These are phyloP conservation scores for Urosaurus nigricauda DNA, from an alignment of 2,797 vertebrate genomes.

Conservation along the genomic window DNA sequence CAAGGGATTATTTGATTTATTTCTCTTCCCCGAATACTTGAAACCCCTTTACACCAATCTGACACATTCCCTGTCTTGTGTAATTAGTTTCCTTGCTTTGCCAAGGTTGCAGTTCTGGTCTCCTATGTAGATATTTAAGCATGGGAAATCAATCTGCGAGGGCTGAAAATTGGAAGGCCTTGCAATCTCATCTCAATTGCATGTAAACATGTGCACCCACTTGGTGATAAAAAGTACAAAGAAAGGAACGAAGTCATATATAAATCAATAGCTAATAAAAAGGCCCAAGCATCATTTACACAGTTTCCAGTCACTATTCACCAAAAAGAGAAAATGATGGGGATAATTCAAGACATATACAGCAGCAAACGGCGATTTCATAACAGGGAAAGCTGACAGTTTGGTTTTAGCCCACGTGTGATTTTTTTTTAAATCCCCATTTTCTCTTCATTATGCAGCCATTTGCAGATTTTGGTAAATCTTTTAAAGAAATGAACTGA, in stretches of 20 bases:
- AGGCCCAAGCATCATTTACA: not conserved
- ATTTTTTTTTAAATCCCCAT: too few species aligned
- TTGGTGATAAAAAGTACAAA: conserved; percentile 2
- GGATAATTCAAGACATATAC: not conserved
- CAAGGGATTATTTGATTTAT: conserved; percentile 29
- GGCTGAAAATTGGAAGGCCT: conserved; percentile 36
- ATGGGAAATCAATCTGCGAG: conserved; percentile 15
- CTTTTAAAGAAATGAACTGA: too few species aligned
- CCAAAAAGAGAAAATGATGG: not conserved
- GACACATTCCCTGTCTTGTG: conserved; percentile 12
- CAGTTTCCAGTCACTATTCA: not conserved
- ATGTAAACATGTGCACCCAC: conserved; percentile 23
- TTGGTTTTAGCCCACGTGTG: too few species aligned
- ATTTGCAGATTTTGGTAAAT: too few species aligned
- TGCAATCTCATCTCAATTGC: not conserved
- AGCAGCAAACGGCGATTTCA: not conserved
- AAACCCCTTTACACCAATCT: conserved; percentile 29
- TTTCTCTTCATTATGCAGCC: too few species aligned
- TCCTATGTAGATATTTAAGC: conserved; percentile 14
- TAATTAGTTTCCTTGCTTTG: conserved; percentile 35
- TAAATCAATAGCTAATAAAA: not conserved
- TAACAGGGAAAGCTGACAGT: not conserved
- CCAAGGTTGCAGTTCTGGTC: conserved; percentile 3
- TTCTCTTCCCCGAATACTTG: not conserved
- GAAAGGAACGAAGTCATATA: not conserved